Evolutionary conservation across 1,140 invertebrate genomes (phyloP).

Genomic region (Eubasilissa regina): DNA sequence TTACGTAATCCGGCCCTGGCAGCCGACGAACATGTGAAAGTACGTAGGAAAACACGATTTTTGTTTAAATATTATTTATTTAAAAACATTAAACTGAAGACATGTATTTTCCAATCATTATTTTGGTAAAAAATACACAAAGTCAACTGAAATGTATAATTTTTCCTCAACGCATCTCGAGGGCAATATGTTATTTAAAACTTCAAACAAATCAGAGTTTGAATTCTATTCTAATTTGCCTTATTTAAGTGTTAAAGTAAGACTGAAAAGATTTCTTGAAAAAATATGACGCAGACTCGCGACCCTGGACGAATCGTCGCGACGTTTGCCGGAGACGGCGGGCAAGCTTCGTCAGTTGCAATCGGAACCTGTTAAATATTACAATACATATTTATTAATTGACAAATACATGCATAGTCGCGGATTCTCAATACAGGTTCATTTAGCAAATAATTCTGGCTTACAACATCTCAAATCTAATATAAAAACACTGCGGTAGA

Average conservation of each 20-base stretch:
- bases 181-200: constrained; percentile 1
- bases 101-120: constrained; percentile 51
- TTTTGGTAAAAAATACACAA: constrained; percentile 57
- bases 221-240: constrained; percentile 17
- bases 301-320: not conserved
- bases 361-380: not conserved
- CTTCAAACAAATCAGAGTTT: constrained; percentile 28
- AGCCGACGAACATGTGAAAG: not conserved
- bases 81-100: constrained; percentile 44
- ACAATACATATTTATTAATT: constrained; percentile 15
- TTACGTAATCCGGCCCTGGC: no score
- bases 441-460: not conserved
- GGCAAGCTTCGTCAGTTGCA: not conserved
- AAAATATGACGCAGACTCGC: not conserved
- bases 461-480: not conserved
- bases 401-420: not conserved
- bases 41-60: not conserved
- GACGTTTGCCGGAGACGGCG: not conserved
- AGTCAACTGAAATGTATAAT: constrained; percentile 28
- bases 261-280: constrained; percentile 4
- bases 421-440: not conserved
- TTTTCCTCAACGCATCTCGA: constrained; percentile 20
- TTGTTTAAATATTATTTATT: constrained; percentile 41
- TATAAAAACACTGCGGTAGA: no score
- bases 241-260: constrained; percentile 20